Evolutionary conservation across 2,888 invertebrate genomes (phyloP).

Genomic region (Agrotis exclamationis): DNA sequence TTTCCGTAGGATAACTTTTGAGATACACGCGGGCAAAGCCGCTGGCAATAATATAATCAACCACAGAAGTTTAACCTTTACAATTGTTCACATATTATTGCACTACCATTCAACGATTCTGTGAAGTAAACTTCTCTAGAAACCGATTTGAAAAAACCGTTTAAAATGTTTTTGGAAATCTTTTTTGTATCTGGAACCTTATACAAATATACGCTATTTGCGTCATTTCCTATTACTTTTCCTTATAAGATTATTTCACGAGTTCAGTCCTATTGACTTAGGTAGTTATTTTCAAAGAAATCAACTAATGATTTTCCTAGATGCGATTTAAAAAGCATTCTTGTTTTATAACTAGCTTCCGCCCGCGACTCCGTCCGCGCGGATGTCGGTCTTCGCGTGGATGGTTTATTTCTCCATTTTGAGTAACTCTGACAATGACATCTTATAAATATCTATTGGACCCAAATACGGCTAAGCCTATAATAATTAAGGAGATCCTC

Average conservation of each 20-base stretch:
- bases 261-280: background rate
- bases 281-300: background rate
- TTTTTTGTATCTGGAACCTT: background rate
- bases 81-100: background rate
- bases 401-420: too few species aligned
- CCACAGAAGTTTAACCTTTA: background rate
- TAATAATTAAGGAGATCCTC: too few species aligned
- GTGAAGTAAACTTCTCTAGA: background rate
- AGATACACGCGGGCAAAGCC: too few species aligned
- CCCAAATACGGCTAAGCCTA: too few species aligned
- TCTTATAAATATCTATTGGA: too few species aligned
- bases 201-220: background rate
- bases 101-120: background rate
- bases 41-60: background rate
- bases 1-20: too few species aligned
- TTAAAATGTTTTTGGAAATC: background rate
- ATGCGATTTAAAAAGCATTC: background rate
- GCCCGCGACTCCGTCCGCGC: too few species aligned
- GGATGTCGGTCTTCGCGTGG: too few species aligned
- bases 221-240: background rate
- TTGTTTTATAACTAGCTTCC: too few species aligned
- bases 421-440: too few species aligned
- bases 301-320: background rate
- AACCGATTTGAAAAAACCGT: background rate
- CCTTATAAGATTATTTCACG: background rate